These are phyloP conservation scores for Reticulitermes lucifugus DNA, from an alignment of 2,888 invertebrate species.

Conservation along the genomic window DNA sequence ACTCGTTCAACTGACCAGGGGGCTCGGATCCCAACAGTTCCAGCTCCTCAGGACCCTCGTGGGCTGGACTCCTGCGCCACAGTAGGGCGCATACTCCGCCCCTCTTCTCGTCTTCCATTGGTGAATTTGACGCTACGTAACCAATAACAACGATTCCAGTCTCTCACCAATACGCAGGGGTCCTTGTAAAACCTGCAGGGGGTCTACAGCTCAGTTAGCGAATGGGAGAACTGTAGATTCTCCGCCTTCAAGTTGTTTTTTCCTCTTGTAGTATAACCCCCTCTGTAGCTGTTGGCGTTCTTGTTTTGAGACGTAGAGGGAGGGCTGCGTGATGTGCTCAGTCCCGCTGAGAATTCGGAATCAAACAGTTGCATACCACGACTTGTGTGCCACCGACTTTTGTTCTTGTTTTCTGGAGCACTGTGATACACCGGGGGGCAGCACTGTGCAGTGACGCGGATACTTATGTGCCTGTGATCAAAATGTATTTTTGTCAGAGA, in stretches of 20 bases:
- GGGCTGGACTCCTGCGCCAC: constrained; percentile 35
- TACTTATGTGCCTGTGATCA: not conserved
- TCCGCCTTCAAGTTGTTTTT: constrained; percentile 21
- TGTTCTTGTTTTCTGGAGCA: constrained; percentile 9
- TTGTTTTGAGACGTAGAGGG: constrained; percentile 23
- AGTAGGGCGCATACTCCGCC: constrained; percentile 43
- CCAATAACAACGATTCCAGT: not conserved
- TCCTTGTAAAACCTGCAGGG: constrained; percentile 26
- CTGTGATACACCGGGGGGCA: not conserved
- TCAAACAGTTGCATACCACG: constrained; percentile 23
- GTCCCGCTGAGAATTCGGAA: constrained; percentile 45
- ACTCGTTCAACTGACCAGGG: constrained; percentile 14
- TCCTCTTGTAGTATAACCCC: constrained; percentile 1
- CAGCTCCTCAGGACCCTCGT: not conserved
- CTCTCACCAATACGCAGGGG: constrained; percentile 27
- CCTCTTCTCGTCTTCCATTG: not conserved
- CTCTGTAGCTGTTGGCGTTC: constrained; percentile 3
- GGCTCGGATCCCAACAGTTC: not conserved
- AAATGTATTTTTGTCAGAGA: constrained; percentile 24
- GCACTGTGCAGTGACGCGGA: not conserved
- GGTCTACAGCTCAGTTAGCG: not conserved
- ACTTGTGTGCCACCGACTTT: not conserved
- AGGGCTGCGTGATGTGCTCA: constrained; percentile 31
- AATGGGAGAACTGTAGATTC: constrained; percentile 9
- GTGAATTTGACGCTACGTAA: not conserved